These are phyloP conservation scores for Aegithalos caudatus DNA, from an alignment of 2,113 vertebrate species.

Conservation along the genomic window DNA sequence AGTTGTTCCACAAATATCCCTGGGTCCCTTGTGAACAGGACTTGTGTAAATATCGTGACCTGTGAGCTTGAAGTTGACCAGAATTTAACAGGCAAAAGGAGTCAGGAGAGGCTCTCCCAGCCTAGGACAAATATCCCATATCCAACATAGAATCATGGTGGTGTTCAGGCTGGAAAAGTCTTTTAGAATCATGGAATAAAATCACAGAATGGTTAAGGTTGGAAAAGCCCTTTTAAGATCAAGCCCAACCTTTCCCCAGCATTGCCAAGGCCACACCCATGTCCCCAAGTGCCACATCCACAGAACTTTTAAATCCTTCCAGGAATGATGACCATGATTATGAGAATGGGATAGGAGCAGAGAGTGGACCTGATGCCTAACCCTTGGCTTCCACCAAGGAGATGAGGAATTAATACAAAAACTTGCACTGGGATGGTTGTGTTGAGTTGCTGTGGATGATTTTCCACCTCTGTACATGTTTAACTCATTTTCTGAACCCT, in stretches of 20 bases:
- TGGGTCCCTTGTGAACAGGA: background rate
- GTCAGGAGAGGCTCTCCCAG: background rate
- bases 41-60: rapidly evolving
- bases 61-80: background rate
- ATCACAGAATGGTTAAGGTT: rapidly evolving
- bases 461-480: background rate
- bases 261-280: background rate
- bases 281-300: background rate
- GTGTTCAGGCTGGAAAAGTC: background rate
- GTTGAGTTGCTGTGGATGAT: background rate
- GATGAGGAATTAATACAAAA: background rate
- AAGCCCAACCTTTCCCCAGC: no score
- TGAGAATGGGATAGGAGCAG: background rate
- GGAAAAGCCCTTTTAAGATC: background rate
- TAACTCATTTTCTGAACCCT: background rate
- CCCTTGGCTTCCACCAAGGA: background rate
- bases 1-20: background rate
- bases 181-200: background rate
- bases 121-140: background rate
- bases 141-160: background rate
- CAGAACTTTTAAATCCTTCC: background rate
- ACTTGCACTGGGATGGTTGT: rapidly evolving
- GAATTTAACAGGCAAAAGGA: background rate
- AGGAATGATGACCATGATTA: rapidly evolving
- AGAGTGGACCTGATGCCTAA: background rate